These are phyloP conservation scores for Rousettus madagascariensis DNA, from an alignment of 2,797 vertebrate species.

Conservation along the genomic window DNA sequence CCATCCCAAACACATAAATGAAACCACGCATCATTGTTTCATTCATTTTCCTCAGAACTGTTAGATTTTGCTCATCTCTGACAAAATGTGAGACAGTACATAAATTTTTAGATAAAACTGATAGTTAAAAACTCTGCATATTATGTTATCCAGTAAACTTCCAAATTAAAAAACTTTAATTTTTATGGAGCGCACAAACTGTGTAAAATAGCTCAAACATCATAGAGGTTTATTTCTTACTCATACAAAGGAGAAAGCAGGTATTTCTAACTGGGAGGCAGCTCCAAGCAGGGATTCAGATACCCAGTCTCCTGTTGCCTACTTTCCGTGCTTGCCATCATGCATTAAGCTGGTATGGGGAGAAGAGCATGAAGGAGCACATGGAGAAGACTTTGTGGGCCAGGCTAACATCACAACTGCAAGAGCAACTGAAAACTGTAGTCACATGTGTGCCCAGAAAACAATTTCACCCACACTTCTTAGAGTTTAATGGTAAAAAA, in stretches of 20 bases:
- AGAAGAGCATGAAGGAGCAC: background rate
- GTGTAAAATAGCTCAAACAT: background rate
- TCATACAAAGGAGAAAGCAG: background rate
- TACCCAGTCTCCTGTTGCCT: background rate
- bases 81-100: background rate
- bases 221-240: background rate
- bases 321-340: background rate
- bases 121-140: background rate
- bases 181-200: background rate
- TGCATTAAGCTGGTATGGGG: background rate
- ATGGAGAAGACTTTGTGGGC: background rate
- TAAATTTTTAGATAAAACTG: background rate
- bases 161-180: background rate
- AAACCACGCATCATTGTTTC: background rate
- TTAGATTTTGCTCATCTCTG: constrained; percentile 29
- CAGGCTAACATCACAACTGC: background rate
- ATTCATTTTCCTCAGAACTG: background rate
- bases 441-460: background rate
- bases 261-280: background rate
- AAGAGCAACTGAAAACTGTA: background rate
- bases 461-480: background rate
- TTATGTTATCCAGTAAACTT: background rate
- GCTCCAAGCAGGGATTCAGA: background rate
- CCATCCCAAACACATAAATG: background rate
- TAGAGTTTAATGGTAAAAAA: background rate